Evolutionary conservation across 2,113 vertebrate species (phyloP).

Genomic region (Anser cygnoides): DNA sequence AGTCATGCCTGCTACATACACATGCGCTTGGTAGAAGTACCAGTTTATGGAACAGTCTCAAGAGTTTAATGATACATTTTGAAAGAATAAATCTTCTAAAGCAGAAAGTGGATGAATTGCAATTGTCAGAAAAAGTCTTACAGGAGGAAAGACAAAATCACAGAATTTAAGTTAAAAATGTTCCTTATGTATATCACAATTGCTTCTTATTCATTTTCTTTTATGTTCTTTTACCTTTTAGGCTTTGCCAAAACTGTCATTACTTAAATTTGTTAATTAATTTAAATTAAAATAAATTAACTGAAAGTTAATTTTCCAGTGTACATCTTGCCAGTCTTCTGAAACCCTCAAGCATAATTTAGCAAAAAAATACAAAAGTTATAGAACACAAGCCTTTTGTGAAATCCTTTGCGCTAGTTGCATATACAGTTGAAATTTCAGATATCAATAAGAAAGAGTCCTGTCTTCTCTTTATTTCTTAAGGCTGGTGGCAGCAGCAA

Average conservation of each 20-base stretch:
- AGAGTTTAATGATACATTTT: background rate
- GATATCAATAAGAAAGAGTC: background rate
- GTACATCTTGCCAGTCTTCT: background rate
- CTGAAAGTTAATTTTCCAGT: background rate
- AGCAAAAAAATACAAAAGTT: background rate
- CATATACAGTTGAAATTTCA: background rate
- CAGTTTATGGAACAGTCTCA: background rate
- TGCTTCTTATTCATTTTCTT: background rate
- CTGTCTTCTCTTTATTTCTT: background rate
- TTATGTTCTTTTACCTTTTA: background rate
- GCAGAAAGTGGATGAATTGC: background rate
- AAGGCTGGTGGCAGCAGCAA: background rate
- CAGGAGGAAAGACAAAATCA: background rate
- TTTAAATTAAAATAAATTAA: background rate
- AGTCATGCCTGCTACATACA: background rate
- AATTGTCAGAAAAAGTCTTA: background rate
- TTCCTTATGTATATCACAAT: background rate
- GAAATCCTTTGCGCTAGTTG: background rate
- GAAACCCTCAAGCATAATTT: background rate
- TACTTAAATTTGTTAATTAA: background rate
- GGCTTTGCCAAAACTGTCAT: background rate
- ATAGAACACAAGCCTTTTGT: background rate
- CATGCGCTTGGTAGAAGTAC: background rate
- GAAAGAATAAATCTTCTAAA: background rate
- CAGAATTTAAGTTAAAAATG: background rate